These are phyloP conservation scores for Cryptoprocta ferox DNA, from an alignment of 2,797 vertebrate species.

Conservation along the genomic window DNA sequence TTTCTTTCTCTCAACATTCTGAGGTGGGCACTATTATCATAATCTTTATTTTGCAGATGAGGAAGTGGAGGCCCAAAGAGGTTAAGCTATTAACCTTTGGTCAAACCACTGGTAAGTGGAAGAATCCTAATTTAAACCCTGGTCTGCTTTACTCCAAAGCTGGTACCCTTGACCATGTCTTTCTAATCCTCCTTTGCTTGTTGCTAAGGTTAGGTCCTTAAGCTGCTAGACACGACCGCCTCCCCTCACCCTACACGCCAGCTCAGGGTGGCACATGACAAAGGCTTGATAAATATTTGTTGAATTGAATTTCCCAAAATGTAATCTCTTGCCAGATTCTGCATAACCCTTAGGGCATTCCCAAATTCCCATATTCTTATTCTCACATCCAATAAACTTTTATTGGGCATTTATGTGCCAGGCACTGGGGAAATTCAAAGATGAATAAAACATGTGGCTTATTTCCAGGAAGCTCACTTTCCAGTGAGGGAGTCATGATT, in stretches of 20 bases:
- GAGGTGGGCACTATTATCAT: not conserved
- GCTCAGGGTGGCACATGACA: not conserved
- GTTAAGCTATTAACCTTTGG: not conserved
- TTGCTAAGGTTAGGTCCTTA: not conserved
- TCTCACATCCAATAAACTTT: not conserved
- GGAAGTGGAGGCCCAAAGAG: not conserved
- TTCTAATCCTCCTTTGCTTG: not conserved
- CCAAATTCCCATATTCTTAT: not conserved
- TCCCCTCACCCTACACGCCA: not conserved
- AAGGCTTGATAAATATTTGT: not conserved
- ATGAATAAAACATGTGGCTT: constrained; percentile 16
- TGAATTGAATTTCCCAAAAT: not conserved
- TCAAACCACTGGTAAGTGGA: not conserved
- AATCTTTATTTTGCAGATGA: not conserved
- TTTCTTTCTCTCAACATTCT: not conserved
- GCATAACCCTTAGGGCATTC: not conserved
- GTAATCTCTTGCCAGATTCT: not conserved
- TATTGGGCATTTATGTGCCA: not conserved
- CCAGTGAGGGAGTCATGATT: not conserved
- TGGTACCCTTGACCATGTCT: not conserved
- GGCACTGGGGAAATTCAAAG: constrained; percentile 1
- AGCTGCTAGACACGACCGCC: not conserved
- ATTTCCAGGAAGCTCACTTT: not conserved
- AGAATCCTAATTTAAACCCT: not conserved
- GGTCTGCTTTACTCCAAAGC: not conserved